Evolutionary conservation across 2,113 vertebrate species (phyloP).

Genomic region (Diadophis punctatus): DNA sequence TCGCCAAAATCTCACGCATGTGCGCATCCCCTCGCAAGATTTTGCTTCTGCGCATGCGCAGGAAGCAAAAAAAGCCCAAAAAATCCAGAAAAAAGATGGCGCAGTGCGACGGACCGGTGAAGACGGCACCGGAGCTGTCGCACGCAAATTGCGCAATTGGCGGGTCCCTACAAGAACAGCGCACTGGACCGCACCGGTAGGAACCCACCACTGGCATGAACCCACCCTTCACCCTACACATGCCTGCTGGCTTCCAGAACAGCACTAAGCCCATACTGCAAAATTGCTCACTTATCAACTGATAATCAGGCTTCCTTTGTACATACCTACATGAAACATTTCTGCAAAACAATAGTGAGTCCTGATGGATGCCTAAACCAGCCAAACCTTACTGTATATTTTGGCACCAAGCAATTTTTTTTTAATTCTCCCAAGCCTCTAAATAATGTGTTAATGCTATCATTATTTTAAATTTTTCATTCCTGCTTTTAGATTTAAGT

Average conservation of each 20-base stretch:
- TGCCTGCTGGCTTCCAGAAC: neutral
- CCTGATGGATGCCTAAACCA: neutral
- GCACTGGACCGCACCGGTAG: too few relatives aligned
- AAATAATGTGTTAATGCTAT: neutral
- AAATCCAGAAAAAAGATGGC: too few relatives aligned
- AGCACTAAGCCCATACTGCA: neutral
- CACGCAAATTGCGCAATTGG: too few relatives aligned
- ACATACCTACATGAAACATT: neutral
- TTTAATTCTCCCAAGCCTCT: neutral
- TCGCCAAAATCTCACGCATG: too few relatives aligned
- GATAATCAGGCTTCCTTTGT: neutral
- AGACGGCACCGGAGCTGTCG: too few relatives aligned
- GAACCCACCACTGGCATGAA: too few relatives aligned
- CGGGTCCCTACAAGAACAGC: too few relatives aligned
- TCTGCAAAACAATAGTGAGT: neutral
- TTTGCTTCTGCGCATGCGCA: too few relatives aligned
- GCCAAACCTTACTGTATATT: neutral
- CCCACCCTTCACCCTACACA: neutral
- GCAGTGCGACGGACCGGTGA: too few relatives aligned
- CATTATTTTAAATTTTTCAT: neutral
- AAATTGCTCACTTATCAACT: neutral
- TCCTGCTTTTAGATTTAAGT: neutral
- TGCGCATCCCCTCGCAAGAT: too few relatives aligned
- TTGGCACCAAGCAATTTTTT: neutral
- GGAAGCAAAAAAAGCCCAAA: too few relatives aligned